Evolutionary conservation across 2,113 vertebrate genomes (phyloP), one percentile per base, ranked within the genome.

Genomic region (Tonatia bakeri): DNA sequence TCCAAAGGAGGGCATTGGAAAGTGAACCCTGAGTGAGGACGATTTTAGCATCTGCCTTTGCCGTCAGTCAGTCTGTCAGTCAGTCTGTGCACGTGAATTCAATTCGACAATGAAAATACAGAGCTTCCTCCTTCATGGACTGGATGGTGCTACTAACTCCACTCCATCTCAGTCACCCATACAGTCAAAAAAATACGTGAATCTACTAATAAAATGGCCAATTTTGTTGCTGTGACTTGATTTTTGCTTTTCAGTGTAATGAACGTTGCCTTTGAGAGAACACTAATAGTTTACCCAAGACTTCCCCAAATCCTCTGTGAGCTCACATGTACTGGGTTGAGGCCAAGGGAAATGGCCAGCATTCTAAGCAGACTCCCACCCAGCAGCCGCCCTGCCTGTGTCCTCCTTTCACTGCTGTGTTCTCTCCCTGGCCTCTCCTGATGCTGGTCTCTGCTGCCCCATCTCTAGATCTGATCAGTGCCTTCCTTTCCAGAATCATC

Each of bases 371-470:
- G 31, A 85, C 24, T 4, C 26, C 9, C 12, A 24, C 26, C 12
- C 12, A 31, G 3, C 15, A 31, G 33, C 10, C 36, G 52, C 4
- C 2, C 31, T 19, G 24, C 6, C 26, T 50, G 11, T 38, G 72
- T 33, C 33, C 45, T 4, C n/a, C 19, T 24, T n/a, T 67, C 38
- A 54, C 16, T 47, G 3, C 11, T 0, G 1, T 11, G 13, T 22
- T 85, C 11, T 3, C 76, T 47, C 31, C 5, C 13, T 59, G 28
- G 1, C 5, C 45, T 72, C 24, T 61, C 8, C 24, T 17, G 17
- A 38, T 33, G 1, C 1, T 22, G 1, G 1, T 28, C 12, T 38
- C 47, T 33, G 7, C 0, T 24, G 5, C 36, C n/a, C 19, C 17
- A 14, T 50, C 56, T 56, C 47, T 85, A 59, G 12, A 33, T 59